These are phyloP conservation scores for Leptopilina clavipes DNA, from an alignment of 1,140 invertebrate genomes.

Conservation along the genomic window DNA sequence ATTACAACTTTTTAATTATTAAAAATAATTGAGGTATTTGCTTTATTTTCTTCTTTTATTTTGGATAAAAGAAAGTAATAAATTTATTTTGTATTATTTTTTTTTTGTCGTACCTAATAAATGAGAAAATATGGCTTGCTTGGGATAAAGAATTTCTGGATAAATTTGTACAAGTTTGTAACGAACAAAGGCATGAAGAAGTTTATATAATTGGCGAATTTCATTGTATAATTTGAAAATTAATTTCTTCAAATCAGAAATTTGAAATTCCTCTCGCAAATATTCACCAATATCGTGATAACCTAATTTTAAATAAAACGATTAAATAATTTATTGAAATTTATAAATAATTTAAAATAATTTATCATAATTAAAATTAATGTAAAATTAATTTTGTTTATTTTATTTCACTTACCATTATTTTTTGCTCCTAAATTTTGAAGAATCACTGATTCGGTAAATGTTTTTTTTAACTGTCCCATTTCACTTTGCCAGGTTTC, in stretches of 20 bases:
- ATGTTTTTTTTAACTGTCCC: constrained; percentile 74
- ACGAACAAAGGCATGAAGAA: constrained; percentile 83
- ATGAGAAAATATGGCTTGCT: constrained; percentile 82
- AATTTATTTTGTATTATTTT: background rate
- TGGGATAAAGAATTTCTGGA: constrained; percentile 59
- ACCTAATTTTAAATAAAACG: constrained; percentile 63
- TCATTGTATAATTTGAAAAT: constrained; percentile 76
- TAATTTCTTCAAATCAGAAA: constrained; percentile 73
- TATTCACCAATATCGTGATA: constrained; percentile 78
- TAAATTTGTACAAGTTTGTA: constrained; percentile 73
- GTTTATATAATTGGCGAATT: constrained; percentile 79
- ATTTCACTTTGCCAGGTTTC: constrained; percentile 53
- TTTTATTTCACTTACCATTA: constrained; percentile 35
- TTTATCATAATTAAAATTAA: too few relatives aligned
- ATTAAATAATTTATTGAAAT: background rate
- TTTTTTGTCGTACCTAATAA: constrained; percentile 74
- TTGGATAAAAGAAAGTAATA: too few relatives aligned
- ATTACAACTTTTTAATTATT: too few relatives aligned
- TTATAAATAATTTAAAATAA: too few relatives aligned
- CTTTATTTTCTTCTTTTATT: too few relatives aligned
- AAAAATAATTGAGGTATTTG: too few relatives aligned
- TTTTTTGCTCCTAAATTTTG: constrained; percentile 43
- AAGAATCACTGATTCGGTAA: constrained; percentile 43
- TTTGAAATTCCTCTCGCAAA: constrained; percentile 79
- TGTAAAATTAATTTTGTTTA: too few relatives aligned